phyloP scores from a whole-genome alignment of 2,888 invertebrate species.

The Drosophila gaucha region DNA sequence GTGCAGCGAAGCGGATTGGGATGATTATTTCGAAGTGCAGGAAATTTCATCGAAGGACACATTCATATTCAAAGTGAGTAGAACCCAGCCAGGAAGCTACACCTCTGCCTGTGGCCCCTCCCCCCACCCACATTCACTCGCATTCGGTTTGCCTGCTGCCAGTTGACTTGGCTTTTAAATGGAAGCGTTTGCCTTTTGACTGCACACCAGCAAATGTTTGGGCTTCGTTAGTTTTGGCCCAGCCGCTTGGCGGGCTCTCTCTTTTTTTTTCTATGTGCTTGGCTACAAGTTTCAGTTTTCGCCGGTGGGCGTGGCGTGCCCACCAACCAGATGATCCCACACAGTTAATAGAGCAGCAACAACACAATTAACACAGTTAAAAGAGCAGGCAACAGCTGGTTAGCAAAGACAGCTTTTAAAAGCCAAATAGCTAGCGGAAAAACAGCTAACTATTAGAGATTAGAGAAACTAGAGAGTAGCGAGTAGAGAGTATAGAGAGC shows the following conservation, averaged over 20 bases:
- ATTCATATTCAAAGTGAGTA: slow-evolving; percentile 95
- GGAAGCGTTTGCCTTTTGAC: slow-evolving; percentile 75
- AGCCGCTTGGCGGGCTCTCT: slow-evolving; percentile 32
- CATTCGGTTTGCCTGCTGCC: slow-evolving; percentile 39
- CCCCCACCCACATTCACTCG: not conserved
- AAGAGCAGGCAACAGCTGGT: slow-evolving; percentile 16
- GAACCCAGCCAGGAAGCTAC: slow-evolving; percentile 5
- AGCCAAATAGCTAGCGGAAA: slow-evolving; percentile 3
- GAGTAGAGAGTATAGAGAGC: not conserved
- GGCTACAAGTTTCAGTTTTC: slow-evolving; percentile 12
- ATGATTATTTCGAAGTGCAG: slow-evolving; percentile 97
- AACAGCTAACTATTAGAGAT: not conserved
- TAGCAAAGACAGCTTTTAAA: not conserved
- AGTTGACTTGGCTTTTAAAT: slow-evolving; percentile 77
- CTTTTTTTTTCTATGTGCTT: not conserved
- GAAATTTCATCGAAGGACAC: slow-evolving; percentile 96
- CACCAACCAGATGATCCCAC: slow-evolving; percentile 31
- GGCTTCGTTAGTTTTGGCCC: slow-evolving; percentile 71
- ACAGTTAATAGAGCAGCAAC: slow-evolving; percentile 58
- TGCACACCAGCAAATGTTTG: slow-evolving; percentile 73
- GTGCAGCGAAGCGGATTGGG: slow-evolving; percentile 93
- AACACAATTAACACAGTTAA: slow-evolving; percentile 51
- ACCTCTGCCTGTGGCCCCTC: slow-evolving; percentile 17
- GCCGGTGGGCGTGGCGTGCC: not conserved
- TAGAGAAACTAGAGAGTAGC: not conserved